Evolutionary conservation across 2,888 invertebrate species (phyloP).

Genomic region (Trichopria drosophilae): DNA sequence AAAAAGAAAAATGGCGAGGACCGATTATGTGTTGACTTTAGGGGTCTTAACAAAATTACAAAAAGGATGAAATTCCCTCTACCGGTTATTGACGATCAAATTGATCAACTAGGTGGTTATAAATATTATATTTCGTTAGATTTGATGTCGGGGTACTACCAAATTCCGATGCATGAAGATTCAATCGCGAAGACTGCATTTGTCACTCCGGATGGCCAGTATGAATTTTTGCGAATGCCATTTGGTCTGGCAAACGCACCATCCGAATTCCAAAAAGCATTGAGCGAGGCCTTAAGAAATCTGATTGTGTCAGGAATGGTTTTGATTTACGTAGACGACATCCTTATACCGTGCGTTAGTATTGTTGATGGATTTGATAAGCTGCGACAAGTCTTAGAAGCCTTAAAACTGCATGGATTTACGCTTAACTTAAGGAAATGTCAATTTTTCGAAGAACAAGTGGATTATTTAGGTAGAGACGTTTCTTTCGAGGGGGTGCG

Average conservation of each 20-base stretch:
- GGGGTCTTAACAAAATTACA: slow-evolving; percentile 40
- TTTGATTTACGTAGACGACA: slow-evolving; percentile 34
- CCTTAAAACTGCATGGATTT: slow-evolving; percentile 38
- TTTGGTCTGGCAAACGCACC: slow-evolving; percentile 20
- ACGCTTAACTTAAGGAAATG: slow-evolving; percentile 45
- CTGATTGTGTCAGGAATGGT: no score
- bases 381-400: slow-evolving; percentile 37
- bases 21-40: slow-evolving; percentile 43
- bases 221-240: slow-evolving; percentile 11
- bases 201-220: slow-evolving; percentile 36
- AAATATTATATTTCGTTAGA: slow-evolving; percentile 42
- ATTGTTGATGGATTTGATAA: slow-evolving; percentile 34
- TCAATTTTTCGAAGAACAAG: no score
- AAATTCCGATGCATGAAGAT: slow-evolving; percentile 37
- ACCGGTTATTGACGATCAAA: slow-evolving; percentile 41
- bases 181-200: slow-evolving; percentile 45
- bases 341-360: slow-evolving; percentile 32
- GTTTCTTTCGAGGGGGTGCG: no score
- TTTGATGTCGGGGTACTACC: slow-evolving; percentile 45
- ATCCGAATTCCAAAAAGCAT: slow-evolving; percentile 16
- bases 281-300: no score
- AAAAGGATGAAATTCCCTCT: slow-evolving; percentile 38
- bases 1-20: slow-evolving; percentile 39
- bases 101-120: slow-evolving; percentile 40
- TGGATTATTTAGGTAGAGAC: slow-evolving; percentile 47